A percentile compares a stretch with the other conserved stretches of the same genome.
These are phyloP conservation scores for Phyllotreta cruciferae DNA, from an alignment of 2,888 invertebrate genomes.

Conservation along the genomic window DNA sequence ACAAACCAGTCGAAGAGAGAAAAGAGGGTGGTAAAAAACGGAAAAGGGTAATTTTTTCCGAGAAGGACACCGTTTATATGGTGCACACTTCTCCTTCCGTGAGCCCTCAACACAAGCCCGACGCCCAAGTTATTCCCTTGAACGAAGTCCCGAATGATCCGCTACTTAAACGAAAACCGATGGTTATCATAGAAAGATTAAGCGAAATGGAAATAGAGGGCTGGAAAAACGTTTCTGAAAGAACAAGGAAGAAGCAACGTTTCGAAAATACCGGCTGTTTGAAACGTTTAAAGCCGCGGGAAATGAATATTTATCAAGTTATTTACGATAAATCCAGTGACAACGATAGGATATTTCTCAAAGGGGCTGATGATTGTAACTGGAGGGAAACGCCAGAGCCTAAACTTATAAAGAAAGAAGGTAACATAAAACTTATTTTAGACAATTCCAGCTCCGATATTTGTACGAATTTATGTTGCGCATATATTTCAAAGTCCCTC, in stretches of 20 bases:
- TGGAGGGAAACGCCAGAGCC: slow-evolving; percentile 3
- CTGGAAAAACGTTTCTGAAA: slow-evolving; percentile 28
- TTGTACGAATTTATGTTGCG: slow-evolving; percentile 21
- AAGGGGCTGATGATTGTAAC: background rate
- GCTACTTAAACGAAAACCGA: slow-evolving; percentile 28
- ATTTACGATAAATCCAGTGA: slow-evolving; percentile 39
- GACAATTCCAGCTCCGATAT: background rate
- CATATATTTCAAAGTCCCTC: slow-evolving; percentile 4
- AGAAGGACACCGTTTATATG: slow-evolving; percentile 6
- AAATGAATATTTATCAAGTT: slow-evolving; percentile 27
- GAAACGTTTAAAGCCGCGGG: background rate
- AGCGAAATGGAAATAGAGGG: slow-evolving; percentile 32
- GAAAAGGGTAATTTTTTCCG: slow-evolving; percentile 28
- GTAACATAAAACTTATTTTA: too few relatives aligned
- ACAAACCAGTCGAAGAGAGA: background rate
- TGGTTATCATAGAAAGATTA: slow-evolving; percentile 31
- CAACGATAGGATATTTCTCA: slow-evolving; percentile 24
- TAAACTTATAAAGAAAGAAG: background rate
- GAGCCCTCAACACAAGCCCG: background rate
- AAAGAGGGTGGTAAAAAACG: slow-evolving; percentile 8
- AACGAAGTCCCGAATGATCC: slow-evolving; percentile 27
- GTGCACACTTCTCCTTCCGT: background rate
- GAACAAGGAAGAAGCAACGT: slow-evolving; percentile 10
- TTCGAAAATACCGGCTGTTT: slow-evolving; percentile 8
- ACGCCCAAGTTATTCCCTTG: background rate